phyloP scores from a whole-genome alignment of 2,888 invertebrate genomes.

The Caenorhabditis becei region DNA sequence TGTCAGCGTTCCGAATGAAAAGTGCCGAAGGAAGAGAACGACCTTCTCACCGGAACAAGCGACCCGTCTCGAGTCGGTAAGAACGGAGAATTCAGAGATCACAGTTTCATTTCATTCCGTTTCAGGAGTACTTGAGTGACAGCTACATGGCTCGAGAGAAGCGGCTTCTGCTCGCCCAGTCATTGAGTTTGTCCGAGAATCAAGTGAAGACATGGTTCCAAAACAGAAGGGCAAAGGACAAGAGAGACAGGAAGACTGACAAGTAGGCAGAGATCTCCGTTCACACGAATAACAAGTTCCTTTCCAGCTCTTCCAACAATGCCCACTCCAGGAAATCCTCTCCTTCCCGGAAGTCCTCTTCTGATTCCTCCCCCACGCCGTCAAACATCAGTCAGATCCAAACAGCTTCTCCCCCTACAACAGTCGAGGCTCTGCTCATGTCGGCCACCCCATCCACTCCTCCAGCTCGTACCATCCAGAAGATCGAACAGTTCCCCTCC shows the following conservation, averaged over 20 bases:
- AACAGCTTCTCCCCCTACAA: constrained; percentile 29
- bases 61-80: constrained; percentile 47
- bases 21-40: constrained; percentile 66
- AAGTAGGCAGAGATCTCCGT: no score
- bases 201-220: constrained; percentile 77
- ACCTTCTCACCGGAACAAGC: constrained; percentile 73
- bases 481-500: constrained; percentile 35
- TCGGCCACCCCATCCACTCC: constrained; percentile 16
- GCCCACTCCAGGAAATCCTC: constrained; percentile 36
- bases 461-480: constrained; percentile 29
- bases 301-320: constrained; percentile 20
- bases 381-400: constrained; percentile 19
- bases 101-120: neutral
- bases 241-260: constrained; percentile 61
- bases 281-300: no score
- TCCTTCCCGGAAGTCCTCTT: constrained; percentile 47
- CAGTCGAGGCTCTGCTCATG: constrained; percentile 21
- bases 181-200: constrained; percentile 68
- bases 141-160: constrained; percentile 74
- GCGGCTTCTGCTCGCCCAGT: constrained; percentile 67
- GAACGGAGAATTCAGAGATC: neutral
- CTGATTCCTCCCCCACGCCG: constrained; percentile 40
- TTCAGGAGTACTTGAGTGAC: constrained; percentile 72
- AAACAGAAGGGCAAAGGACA: constrained; percentile 72
- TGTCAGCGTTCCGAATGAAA: constrained; percentile 24